A percentile compares a stretch with the other conserved stretches of the same genome.
Evolutionary conservation across 2,888 invertebrate species (phyloP).

Genomic region (Lasioglossum lativentre): DNA sequence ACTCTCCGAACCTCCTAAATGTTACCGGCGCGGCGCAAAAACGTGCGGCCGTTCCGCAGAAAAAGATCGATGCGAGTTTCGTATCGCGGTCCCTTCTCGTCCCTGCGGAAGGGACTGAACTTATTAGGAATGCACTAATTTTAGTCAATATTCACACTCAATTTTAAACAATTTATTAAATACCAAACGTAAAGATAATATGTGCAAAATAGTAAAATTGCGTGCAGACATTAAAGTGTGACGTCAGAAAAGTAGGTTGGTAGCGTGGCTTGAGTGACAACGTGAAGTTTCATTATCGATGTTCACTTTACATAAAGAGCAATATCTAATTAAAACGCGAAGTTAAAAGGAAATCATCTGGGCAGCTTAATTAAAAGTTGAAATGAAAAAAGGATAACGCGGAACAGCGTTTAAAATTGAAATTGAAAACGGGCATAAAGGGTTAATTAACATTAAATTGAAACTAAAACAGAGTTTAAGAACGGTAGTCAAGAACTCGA

Average conservation of each 20-base stretch:
- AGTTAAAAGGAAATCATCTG: background rate
- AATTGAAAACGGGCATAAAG: background rate
- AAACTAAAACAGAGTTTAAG: background rate
- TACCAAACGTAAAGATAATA: too few relatives aligned
- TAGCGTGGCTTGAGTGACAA: background rate
- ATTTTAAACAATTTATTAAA: too few relatives aligned
- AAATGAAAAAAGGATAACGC: background rate
- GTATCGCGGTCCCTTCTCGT: too few relatives aligned
- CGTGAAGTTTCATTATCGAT: background rate
- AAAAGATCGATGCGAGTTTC: slow-evolving; percentile 18
- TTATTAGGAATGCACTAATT: too few relatives aligned
- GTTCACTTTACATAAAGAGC: background rate
- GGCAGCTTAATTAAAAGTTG: background rate
- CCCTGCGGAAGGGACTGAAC: too few relatives aligned
- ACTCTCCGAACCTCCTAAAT: slow-evolving; percentile 37
- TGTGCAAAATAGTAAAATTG: background rate
- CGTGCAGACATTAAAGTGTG: background rate
- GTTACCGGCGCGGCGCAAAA: slow-evolving; percentile 27
- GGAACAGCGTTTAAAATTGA: background rate
- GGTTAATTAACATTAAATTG: background rate
- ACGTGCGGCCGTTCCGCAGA: slow-evolving; percentile 8
- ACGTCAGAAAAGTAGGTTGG: background rate
- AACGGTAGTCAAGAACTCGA: too few relatives aligned
- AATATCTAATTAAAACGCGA: background rate
- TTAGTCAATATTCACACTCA: too few relatives aligned